Evolutionary conservation across 2,888 invertebrate species (phyloP).

Genomic region (Eupeodes latifasciatus): DNA sequence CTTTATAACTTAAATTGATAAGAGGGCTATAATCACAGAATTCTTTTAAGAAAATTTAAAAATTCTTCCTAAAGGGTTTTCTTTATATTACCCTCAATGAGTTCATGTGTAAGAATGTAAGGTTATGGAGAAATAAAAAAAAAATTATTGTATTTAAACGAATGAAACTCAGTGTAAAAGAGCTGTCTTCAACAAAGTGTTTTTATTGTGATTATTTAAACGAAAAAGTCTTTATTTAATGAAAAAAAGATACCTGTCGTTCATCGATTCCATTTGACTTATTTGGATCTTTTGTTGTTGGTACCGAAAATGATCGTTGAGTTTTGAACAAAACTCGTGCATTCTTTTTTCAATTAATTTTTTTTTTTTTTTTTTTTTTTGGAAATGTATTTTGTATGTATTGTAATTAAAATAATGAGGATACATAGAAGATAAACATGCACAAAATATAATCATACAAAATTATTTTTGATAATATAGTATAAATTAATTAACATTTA

Average conservation of each 20-base stretch:
- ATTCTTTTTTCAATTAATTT: constrained; percentile 83
- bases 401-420: constrained; percentile 19
- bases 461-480: constrained; percentile 33
- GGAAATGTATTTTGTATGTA: constrained; percentile 43
- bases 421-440: constrained; percentile 59
- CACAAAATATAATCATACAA: constrained; percentile 29
- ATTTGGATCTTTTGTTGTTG: constrained; percentile 92
- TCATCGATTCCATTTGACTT: constrained; percentile 84
- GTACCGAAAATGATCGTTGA: constrained; percentile 96
- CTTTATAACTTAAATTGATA: too few species aligned
- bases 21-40: too few species aligned
- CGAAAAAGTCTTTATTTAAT: constrained; percentile 35
- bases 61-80: too few species aligned
- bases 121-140: too few species aligned
- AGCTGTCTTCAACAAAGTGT: constrained; percentile 34
- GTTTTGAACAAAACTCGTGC: constrained; percentile 94
- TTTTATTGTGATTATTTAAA: constrained; percentile 3
- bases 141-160: constrained; percentile 11
- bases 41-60: too few species aligned
- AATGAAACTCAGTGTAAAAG: neutral
- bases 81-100: too few species aligned
- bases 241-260: constrained; percentile 82
- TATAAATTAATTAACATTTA: constrained; percentile 50
- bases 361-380: constrained; percentile 78
- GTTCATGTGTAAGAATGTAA: too few species aligned